Percentiles rank a stretch among this genome's conserved stretches.
Conservation (phyloP, 2,888 invertebrate genomes). For the Idaea biselata region DNA sequence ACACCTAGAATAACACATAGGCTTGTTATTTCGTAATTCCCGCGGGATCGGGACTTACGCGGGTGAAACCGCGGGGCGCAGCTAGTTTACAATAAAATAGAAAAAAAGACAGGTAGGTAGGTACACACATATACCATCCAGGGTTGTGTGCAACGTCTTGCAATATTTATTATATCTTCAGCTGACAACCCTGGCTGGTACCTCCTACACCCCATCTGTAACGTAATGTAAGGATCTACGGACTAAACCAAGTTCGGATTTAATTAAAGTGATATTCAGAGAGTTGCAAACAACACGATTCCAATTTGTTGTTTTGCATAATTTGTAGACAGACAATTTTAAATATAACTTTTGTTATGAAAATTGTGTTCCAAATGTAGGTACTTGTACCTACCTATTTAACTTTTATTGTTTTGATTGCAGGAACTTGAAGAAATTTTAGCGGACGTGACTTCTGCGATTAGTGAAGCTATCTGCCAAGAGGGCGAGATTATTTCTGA, state of each 20-base stretch:
- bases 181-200: slow-evolving; percentile 33
- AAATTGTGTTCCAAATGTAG: slow-evolving; percentile 4
- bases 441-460: slow-evolving; percentile 91
- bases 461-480: slow-evolving; percentile 93
- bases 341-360: slow-evolving; percentile 7
- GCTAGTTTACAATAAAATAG: too few species aligned
- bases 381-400: slow-evolving; percentile 17
- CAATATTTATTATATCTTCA: too few species aligned
- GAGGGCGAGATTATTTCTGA: slow-evolving; percentile 91
- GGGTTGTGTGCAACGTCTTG: too few species aligned
- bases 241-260: slow-evolving; percentile 43
- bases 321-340: slow-evolving; percentile 9
- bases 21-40: too few species aligned
- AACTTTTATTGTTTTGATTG: slow-evolving; percentile 10
- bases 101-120: too few species aligned
- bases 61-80: too few species aligned
- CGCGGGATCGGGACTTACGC: too few species aligned
- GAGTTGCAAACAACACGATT: slow-evolving; percentile 20
- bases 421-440: slow-evolving; percentile 97
- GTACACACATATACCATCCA: too few species aligned
- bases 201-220: slow-evolving; percentile 20
- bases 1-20: too few species aligned
- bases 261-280: slow-evolving; percentile 52
- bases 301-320: slow-evolving; percentile 13
- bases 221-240: slow-evolving; percentile 26